These are phyloP conservation scores for Berghia stephanieae DNA, from an alignment of 1,140 invertebrate species.

Conservation along the genomic window DNA sequence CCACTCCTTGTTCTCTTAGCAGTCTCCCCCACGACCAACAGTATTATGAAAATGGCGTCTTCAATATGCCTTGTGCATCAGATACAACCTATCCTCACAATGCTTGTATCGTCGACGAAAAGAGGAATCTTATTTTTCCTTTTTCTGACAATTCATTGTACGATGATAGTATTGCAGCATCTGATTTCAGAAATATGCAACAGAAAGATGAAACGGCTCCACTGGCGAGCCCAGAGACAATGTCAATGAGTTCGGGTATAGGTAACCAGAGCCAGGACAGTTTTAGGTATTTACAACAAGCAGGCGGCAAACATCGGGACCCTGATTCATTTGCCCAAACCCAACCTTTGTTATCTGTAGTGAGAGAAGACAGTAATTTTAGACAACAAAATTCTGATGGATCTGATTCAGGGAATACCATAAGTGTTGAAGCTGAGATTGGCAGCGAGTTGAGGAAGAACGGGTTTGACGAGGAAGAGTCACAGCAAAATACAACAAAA, in stretches of 20 bases:
- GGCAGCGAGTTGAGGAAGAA: neutral
- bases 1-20: constrained; percentile 25
- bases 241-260: constrained; percentile 79
- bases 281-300: no score
- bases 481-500: neutral
- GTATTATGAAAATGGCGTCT: no score
- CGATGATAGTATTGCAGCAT: no score
- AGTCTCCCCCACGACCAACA: neutral
- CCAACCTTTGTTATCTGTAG: no score
- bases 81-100: constrained; percentile 12
- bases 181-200: no score
- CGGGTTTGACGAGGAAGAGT: neutral
- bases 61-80: constrained; percentile 15
- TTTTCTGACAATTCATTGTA: no score
- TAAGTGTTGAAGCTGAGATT: neutral
- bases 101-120: constrained; percentile 15
- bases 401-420: neutral
- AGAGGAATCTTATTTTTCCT: neutral
- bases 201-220: constrained; percentile 70
- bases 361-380: no score
- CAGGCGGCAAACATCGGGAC: no score
- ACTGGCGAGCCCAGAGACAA: constrained; percentile 84
- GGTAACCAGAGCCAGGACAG: no score
- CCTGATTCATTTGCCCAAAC: no score
- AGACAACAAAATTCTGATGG: no score